phyloP scores from a whole-genome alignment of 2,113 vertebrate genomes.

The Phodopus roborovskii region DNA sequence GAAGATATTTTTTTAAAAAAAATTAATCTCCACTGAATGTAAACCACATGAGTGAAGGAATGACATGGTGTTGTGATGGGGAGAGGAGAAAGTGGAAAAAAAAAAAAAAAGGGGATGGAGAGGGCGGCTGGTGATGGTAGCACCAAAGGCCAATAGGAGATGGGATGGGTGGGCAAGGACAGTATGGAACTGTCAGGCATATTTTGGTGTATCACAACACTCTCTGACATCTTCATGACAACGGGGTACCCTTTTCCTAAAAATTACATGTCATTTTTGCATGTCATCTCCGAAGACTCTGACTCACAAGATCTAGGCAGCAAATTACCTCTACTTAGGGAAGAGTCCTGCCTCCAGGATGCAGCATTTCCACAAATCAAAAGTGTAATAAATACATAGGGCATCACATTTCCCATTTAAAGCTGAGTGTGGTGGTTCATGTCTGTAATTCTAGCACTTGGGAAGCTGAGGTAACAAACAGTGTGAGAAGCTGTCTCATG shows the following conservation, averaged over 20 bases:
- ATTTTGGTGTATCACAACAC: neutral
- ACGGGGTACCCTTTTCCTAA: neutral
- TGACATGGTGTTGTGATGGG: neutral
- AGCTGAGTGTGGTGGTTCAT: neutral
- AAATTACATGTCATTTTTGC: neutral
- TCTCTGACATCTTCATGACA: neutral
- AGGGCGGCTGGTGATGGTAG: neutral
- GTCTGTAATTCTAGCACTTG: no score
- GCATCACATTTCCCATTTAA: neutral
- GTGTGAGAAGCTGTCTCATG: neutral
- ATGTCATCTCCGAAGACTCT: neutral
- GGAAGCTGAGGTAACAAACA: neutral
- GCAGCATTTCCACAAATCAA: neutral
- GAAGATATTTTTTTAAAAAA: neutral
- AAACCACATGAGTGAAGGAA: neutral
- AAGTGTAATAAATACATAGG: neutral
- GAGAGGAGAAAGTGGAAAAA: rapidly evolving
- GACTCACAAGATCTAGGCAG: neutral
- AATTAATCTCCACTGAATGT: neutral
- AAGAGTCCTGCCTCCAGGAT: neutral
- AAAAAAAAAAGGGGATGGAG: no score
- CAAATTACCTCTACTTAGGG: neutral
- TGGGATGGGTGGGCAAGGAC: rapidly evolving
- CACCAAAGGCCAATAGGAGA: no score
- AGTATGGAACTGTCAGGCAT: neutral